Percentiles rank a stretch among this genome's conserved stretches.
Conservation (phyloP, 2,797 vertebrate species). For the Glyptemys insculpta region DNA sequence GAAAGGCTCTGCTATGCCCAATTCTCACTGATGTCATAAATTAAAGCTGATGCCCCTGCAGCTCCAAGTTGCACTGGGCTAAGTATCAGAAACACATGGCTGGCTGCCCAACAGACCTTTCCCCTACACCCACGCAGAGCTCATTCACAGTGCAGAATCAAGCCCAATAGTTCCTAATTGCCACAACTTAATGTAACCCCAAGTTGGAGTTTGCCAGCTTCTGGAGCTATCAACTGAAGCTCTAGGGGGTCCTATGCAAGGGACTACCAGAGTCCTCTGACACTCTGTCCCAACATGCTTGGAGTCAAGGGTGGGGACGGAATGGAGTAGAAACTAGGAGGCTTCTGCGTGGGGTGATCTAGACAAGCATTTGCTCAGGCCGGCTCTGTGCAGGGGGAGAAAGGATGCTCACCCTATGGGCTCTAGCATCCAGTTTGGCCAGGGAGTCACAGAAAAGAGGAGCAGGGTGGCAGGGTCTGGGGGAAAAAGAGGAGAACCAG, state of each 20-base stretch:
- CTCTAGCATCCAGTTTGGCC: no score
- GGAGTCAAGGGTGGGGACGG: background rate
- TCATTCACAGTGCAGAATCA: background rate
- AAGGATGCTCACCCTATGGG: no score
- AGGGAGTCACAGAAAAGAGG: no score
- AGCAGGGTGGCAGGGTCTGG: no score
- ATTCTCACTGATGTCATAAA: background rate
- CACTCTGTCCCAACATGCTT: background rate
- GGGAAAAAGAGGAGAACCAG: no score
- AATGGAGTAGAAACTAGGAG: background rate
- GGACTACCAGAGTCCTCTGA: no score
- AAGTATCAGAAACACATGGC: background rate
- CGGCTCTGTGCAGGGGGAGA: no score
- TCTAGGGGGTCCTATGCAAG: no score
- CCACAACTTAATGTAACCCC: accelerated
- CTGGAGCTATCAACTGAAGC: background rate
- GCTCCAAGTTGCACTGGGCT: background rate
- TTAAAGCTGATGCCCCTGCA: background rate
- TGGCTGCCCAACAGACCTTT: background rate
- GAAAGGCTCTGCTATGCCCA: background rate
- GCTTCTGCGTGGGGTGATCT: background rate
- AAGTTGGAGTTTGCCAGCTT: background rate
- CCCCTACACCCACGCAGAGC: accelerated
- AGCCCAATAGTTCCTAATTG: background rate
- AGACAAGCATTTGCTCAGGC: background rate